Conservation (phyloP, 2,797 vertebrate species). For the Champsocephalus gunnari region DNA sequence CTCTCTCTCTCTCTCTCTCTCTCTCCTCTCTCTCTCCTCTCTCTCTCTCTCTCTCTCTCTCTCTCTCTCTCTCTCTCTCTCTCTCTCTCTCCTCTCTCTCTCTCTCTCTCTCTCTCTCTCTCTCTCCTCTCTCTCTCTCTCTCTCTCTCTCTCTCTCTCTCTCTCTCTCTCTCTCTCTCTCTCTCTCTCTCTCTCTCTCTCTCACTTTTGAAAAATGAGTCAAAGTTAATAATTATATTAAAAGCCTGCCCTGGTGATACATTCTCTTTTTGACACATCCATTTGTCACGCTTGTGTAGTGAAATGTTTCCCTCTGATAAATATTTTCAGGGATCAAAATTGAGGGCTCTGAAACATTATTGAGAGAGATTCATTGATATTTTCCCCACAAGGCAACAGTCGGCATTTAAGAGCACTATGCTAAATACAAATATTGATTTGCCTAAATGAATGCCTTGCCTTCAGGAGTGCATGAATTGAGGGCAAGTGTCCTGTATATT, state of each 20-base stretch:
- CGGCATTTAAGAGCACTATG: conserved; percentile 72
- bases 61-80: neutral
- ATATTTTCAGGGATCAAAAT: conserved; percentile 69
- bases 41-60: too few relatives aligned
- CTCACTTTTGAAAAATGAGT: conserved; percentile 65
- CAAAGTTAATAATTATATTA: conserved; percentile 79
- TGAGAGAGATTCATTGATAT: conserved; percentile 64
- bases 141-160: too few relatives aligned
- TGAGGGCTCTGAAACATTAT: conserved; percentile 56
- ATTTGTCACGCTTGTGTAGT: conserved; percentile 67
- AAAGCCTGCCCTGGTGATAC: conserved; percentile 68
- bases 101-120: too few relatives aligned
- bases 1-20: neutral
- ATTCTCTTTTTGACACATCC: conserved; percentile 70
- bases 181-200: neutral
- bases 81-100: neutral
- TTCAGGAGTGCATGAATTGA: conserved; percentile 63
- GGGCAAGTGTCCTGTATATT: conserved; percentile 57
- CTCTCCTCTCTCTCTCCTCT: too few relatives aligned
- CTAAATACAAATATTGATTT: conserved; percentile 76
- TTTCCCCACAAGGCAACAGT: conserved; percentile 57
- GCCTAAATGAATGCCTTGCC: conserved; percentile 59
- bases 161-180: conserved; percentile 15
- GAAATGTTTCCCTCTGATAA: conserved; percentile 63
- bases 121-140: too few relatives aligned